These are phyloP conservation scores for Plecotus auritus DNA, from an alignment of 2,113 vertebrate species.

Conservation along the genomic window DNA sequence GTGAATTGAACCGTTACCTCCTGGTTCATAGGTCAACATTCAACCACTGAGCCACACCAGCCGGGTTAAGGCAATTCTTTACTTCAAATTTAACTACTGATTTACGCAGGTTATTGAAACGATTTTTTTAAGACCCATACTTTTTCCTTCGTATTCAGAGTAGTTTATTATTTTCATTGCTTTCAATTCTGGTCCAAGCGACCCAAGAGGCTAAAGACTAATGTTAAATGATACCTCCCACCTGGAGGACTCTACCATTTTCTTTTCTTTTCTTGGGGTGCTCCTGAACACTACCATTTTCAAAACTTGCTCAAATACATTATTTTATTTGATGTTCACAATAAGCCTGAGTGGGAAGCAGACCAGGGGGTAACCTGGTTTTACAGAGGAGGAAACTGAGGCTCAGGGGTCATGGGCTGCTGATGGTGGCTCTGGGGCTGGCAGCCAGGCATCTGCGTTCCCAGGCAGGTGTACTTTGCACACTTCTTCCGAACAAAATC, in stretches of 20 bases:
- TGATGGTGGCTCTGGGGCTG: not conserved
- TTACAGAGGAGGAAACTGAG: conserved; percentile 3
- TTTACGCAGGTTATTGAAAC: not conserved
- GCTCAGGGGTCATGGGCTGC: not conserved
- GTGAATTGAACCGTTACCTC: too few species aligned
- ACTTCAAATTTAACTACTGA: not conserved
- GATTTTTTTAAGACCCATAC: not conserved
- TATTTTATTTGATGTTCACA: not conserved
- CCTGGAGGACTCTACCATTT: not conserved
- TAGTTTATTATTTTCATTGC: not conserved
- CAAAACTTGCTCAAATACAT: not conserved
- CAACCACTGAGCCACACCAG: too few species aligned
- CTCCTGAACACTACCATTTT: not conserved
- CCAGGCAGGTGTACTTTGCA: not conserved
- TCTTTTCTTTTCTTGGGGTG: not conserved
- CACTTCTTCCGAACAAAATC: not conserved
- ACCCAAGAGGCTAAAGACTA: not conserved
- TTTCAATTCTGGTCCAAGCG: conserved; percentile 3
- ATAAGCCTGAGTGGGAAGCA: not conserved
- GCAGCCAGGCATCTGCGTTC: not conserved
- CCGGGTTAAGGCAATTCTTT: not conserved
- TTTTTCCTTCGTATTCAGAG: not conserved
- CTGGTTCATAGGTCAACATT: too few species aligned
- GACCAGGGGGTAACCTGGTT: not conserved
- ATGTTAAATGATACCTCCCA: not conserved